phyloP scores from a whole-genome alignment of 2,888 invertebrate genomes.

The Mesorhabditis spiculigera region DNA sequence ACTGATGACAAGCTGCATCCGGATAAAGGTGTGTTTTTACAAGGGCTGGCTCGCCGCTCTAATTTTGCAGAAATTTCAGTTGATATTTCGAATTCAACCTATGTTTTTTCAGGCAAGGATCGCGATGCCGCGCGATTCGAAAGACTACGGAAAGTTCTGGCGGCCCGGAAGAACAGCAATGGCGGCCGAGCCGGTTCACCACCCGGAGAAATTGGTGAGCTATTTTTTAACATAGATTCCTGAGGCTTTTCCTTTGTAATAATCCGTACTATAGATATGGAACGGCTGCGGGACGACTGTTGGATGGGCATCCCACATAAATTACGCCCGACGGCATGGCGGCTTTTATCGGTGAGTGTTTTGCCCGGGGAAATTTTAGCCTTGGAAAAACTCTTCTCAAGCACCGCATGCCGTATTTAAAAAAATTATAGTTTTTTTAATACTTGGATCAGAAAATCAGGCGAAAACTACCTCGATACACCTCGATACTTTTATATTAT shows the following conservation, averaged over 20 bases:
- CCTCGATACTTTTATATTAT: background rate
- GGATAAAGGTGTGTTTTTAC: background rate
- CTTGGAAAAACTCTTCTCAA: background rate
- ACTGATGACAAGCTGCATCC: constrained; percentile 16
- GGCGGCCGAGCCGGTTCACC: constrained; percentile 1
- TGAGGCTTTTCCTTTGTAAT: background rate
- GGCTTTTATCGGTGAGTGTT: constrained; percentile 68
- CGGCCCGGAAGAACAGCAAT: constrained; percentile 2
- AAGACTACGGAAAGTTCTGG: constrained; percentile 29
- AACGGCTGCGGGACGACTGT: constrained; percentile 60
- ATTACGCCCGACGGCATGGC: constrained; percentile 73
- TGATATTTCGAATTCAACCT: too few relatives aligned
- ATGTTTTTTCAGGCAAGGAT: background rate
- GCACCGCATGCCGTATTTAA: background rate
- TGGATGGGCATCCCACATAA: constrained; percentile 95
- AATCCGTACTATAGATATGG: constrained; percentile 20
- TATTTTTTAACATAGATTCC: background rate
- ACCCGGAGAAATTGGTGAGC: constrained; percentile 12
- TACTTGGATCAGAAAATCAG: background rate
- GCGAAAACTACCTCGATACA: background rate
- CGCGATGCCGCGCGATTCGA: constrained; percentile 25
- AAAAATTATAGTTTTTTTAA: background rate
- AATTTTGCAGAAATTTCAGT: too few relatives aligned
- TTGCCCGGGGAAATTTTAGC: background rate
- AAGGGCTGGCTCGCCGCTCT: too few relatives aligned